Evolutionary conservation across 2,888 invertebrate genomes (phyloP).

Genomic region (Drosophila paranaensis): DNA sequence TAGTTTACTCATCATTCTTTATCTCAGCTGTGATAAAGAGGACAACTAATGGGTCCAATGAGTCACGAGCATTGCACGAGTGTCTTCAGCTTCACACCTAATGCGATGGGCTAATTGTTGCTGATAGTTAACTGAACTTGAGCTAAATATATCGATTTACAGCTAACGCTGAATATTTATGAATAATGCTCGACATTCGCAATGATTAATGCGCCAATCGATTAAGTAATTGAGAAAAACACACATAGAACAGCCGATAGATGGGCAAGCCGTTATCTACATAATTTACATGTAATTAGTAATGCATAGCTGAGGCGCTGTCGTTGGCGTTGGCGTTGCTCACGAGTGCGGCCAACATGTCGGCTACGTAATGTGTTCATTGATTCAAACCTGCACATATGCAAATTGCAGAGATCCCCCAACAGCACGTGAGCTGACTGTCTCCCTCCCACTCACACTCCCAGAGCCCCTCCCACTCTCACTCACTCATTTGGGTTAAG

Average conservation of each 20-base stretch:
- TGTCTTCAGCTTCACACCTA: background rate
- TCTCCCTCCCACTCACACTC: background rate
- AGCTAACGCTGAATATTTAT: background rate
- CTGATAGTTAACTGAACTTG: background rate
- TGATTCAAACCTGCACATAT: constrained; percentile 38
- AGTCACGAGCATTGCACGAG: background rate
- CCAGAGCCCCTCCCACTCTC: background rate
- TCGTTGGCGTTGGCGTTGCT: background rate
- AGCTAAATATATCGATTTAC: background rate
- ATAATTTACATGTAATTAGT: constrained; percentile 10
- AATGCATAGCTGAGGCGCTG: constrained; percentile 1
- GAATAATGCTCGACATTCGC: background rate
- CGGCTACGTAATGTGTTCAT: constrained; percentile 55
- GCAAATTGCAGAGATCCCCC: constrained; percentile 35
- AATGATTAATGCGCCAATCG: background rate
- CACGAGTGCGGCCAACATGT: constrained; percentile 44
- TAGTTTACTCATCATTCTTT: background rate
- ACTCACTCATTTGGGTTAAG: background rate
- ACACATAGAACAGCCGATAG: background rate
- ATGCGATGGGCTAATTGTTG: background rate
- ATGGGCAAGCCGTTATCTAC: background rate
- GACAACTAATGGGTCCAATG: background rate
- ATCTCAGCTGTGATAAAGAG: background rate
- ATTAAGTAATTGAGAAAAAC: background rate
- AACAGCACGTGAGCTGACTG: constrained; percentile 44